A percentile compares a stretch with the other conserved stretches of the same genome.
These are phyloP conservation scores for Ostrea denselamellosa DNA, from an alignment of 1,140 invertebrate genomes.

Conservation along the genomic window DNA sequence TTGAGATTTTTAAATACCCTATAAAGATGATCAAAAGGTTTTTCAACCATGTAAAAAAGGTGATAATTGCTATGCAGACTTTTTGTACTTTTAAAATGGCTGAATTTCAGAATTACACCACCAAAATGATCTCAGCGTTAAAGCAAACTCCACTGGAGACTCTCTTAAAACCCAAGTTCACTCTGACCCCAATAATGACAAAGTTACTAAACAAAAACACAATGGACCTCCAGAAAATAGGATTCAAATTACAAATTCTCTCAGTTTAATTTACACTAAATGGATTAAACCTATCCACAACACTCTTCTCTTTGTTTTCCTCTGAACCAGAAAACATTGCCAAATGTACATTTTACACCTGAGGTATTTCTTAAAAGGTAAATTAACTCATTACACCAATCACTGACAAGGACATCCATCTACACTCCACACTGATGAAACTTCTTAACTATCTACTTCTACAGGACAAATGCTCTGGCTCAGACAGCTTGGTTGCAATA, in stretches of 20 bases:
- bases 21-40: too few species aligned
- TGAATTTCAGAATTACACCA: too few species aligned
- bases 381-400: conserved; percentile 21
- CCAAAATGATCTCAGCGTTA: too few species aligned
- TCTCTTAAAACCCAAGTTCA: neutral
- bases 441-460: neutral
- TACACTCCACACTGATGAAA: neutral
- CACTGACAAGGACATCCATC: neutral
- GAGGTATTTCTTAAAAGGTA: conserved; percentile 5
- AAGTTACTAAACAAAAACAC: neutral
- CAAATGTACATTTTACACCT: conserved; percentile 21
- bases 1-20: too few species aligned
- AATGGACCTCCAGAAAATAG: neutral
- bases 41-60: too few species aligned
- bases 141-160: neutral
- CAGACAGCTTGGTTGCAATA: neutral
- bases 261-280: conserved; percentile 2
- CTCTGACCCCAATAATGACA: neutral
- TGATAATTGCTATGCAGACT: too few species aligned
- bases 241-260: neutral
- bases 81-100: too few species aligned
- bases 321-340: conserved; percentile 14
- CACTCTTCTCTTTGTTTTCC: neutral
- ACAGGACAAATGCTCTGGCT: neutral
- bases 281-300: conserved; percentile 28